phyloP scores from a whole-genome alignment of 1,140 invertebrate species.

The Neodiprion pinetum region DNA sequence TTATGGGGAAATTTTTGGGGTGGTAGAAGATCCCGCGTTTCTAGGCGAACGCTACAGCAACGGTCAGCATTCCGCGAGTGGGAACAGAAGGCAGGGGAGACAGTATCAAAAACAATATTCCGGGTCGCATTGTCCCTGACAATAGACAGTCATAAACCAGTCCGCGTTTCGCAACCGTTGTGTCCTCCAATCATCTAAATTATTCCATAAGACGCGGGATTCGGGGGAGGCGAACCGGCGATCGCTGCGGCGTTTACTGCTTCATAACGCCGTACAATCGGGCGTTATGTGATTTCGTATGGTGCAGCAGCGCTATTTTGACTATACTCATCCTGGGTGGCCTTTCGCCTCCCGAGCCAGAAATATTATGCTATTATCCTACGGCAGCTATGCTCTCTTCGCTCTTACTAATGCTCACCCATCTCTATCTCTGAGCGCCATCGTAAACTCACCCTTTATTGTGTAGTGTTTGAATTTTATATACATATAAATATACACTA shows the following conservation, averaged over 20 bases:
- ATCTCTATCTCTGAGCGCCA: not conserved
- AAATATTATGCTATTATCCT: constrained; percentile 46
- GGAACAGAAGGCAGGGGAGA: not conserved
- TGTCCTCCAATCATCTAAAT: constrained; percentile 57
- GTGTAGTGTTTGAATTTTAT: not conserved
- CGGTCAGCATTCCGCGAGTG: constrained; percentile 7
- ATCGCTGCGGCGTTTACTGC: constrained; percentile 51
- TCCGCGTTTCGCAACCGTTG: constrained; percentile 7
- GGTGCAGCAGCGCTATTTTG: constrained; percentile 53
- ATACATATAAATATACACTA: not conserved
- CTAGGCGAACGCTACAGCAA: not conserved
- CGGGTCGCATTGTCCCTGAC: constrained; percentile 37
- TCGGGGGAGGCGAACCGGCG: constrained; percentile 20
- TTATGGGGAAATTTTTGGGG: not conserved
- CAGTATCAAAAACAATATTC: constrained; percentile 24
- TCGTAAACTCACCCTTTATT: constrained; percentile 5
- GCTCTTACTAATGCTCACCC: not conserved
- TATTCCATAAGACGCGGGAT: constrained; percentile 55
- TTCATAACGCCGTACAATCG: constrained; percentile 62
- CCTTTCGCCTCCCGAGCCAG: constrained; percentile 48
- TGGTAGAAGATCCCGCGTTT: constrained; percentile 3
- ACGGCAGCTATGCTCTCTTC: not conserved
- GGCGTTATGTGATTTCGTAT: constrained; percentile 59
- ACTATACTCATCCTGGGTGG: constrained; percentile 54
- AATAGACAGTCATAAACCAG: constrained; percentile 39